Percentiles rank a stretch among this genome's conserved stretches.
These are phyloP conservation scores for Ceratothoa steindachneri DNA, from an alignment of 2,888 invertebrate genomes.

Conservation along the genomic window DNA sequence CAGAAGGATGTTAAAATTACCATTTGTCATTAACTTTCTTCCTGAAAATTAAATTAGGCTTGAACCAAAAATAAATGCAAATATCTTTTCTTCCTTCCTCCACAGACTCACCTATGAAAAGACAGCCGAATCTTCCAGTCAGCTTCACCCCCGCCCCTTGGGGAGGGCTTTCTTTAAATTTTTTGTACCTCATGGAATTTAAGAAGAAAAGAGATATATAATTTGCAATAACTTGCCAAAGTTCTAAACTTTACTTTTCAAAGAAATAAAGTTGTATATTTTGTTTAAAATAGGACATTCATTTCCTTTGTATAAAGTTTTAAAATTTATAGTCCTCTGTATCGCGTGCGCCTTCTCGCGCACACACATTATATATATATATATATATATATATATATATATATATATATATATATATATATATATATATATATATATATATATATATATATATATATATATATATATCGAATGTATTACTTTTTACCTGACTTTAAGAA, in stretches of 20 bases:
- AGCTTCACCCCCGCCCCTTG: background rate
- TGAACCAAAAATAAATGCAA: background rate
- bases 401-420: background rate
- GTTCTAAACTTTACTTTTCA: background rate
- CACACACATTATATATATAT: background rate
- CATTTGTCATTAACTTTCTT: background rate
- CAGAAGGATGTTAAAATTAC: background rate
- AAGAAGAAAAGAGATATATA: background rate
- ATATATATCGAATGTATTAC: background rate
- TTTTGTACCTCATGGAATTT: background rate
- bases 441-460: background rate
- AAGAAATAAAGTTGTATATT: background rate
- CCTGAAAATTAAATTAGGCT: background rate
- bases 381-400: background rate
- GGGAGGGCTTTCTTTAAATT: background rate
- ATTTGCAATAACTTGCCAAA: conserved; percentile 9
- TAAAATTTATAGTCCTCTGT: background rate
- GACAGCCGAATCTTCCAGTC: background rate
- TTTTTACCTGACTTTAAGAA: background rate
- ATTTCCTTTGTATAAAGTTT: background rate
- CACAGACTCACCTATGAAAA: conserved; percentile 1
- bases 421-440: background rate
- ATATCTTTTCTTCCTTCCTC: background rate
- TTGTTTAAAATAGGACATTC: background rate
- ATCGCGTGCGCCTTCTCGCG: too few relatives aligned